Evolutionary conservation across 1,140 invertebrate species (phyloP).

Genomic region (Euschistus heros): DNA sequence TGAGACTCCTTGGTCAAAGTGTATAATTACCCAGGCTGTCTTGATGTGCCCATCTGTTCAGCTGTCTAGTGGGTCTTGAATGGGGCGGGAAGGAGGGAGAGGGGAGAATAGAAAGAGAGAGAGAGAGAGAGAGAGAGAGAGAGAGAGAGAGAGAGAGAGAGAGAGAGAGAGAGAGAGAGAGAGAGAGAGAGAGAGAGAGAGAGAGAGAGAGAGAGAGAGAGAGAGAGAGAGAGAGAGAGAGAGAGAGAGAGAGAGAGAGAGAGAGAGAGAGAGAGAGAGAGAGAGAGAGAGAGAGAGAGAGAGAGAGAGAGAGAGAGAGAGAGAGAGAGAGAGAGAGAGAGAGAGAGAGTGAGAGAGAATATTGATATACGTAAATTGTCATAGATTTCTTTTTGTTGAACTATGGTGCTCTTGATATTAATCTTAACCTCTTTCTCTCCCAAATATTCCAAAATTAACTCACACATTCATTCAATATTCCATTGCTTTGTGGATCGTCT

Average conservation of each 20-base stretch:
- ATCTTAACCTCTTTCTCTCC: too few relatives aligned
- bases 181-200: conserved; percentile 10
- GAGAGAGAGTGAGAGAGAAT: not conserved
- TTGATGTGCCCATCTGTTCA: too few relatives aligned
- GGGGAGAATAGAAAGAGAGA: not conserved
- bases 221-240: conserved; percentile 10
- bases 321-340: not conserved
- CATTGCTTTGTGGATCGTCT: too few relatives aligned
- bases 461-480: too few relatives aligned
- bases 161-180: conserved; percentile 13
- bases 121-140: not conserved
- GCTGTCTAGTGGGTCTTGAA: not conserved
- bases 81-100: not conserved
- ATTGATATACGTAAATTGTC: not conserved
- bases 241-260: not conserved
- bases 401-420: too few relatives aligned
- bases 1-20: too few relatives aligned
- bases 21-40: too few relatives aligned
- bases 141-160: not conserved
- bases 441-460: too few relatives aligned
- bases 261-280: not conserved
- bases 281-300: not conserved
- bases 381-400: not conserved
- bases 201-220: not conserved
- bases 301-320: not conserved